Evolutionary conservation across 2,888 invertebrate genomes (phyloP).

Genomic region (Sesia apiformis): DNA sequence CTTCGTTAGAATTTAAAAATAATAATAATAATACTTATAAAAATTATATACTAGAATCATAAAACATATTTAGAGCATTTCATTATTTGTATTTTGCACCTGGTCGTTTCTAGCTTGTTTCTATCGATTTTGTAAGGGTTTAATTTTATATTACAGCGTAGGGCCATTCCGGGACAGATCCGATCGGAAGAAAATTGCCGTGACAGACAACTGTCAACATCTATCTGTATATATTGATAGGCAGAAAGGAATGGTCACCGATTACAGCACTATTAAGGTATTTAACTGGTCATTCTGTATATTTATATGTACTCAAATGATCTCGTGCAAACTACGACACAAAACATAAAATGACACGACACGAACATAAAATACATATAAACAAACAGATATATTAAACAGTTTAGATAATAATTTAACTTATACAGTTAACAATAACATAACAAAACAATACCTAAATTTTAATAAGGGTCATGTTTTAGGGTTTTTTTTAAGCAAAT

Average conservation of each 20-base stretch:
- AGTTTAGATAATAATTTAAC: no score
- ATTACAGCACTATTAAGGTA: constrained; percentile 31
- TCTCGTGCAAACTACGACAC: no score
- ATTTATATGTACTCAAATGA: constrained; percentile 15
- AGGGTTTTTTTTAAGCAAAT: no score
- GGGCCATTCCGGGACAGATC: constrained; percentile 37
- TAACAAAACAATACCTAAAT: no score
- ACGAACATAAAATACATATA: no score
- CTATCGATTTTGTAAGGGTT: neutral
- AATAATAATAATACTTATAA: no score
- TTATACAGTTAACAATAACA: no score
- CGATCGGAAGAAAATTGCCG: constrained; percentile 64
- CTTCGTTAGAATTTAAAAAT: no score
- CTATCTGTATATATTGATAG: constrained; percentile 61
- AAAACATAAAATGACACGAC: no score
- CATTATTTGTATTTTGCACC: constrained; percentile 1
- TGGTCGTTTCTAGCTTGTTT: neutral
- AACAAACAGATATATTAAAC: no score
- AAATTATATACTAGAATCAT: neutral
- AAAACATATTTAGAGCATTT: neutral
- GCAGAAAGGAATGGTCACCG: constrained; percentile 35
- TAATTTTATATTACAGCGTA: constrained; percentile 26
- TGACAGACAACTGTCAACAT: constrained; percentile 77
- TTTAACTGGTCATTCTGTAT: neutral
- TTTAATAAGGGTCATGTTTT: no score